Evolutionary conservation across 2,797 vertebrate species (phyloP), one percentile per base, ranked within the genome.

Genomic region (Melanotaenia pygmaea): DNA sequence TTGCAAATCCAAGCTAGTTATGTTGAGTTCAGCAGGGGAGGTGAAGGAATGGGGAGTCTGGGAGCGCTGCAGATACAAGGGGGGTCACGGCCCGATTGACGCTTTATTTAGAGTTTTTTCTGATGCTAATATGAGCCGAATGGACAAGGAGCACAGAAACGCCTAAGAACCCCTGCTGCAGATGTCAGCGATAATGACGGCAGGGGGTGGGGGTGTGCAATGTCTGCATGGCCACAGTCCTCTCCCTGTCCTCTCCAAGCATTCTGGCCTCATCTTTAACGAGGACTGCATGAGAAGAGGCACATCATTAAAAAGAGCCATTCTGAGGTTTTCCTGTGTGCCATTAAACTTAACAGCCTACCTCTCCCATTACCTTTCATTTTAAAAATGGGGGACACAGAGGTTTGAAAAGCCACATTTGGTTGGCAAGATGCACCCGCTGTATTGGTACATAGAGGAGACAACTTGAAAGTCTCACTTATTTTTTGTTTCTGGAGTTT

Each of bases 301-400:
- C 93, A 92, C 86, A 94, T 96, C 95, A 95, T 93, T 94, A 95
- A 94, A 93, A 95, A 92, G 95, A 95, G 90, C 92, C 93, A 96
- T 95, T 95, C 94, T 84, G 92, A 94, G 95, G 94, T 95, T 94
- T 95, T 95, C 93, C 93, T 94, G 91, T 94, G 95, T 94, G 93
- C 94, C 93, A 95, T 95, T 95, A 96, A 95, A 96, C 92, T 95
- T 96, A 96, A 96, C 89, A 95, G 89, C 95, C 93, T 90, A 87
- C 88, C 92, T 93, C 84, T 90, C 82, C 83, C 94, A 95, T 96
- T 95, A 95, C 91, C 92, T 95, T 95, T 91, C 83, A 91, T 90
- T 86, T 89, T 88, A 83, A 92, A 78, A 80, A 86, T 68, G 83
- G 72, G 78, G 82, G 67, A 72, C 72, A 57, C 63, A 5, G 28